Base-by-base conservation (phyloP, 2,797 vertebrate species). In the Danio aesculapii region DNA sequence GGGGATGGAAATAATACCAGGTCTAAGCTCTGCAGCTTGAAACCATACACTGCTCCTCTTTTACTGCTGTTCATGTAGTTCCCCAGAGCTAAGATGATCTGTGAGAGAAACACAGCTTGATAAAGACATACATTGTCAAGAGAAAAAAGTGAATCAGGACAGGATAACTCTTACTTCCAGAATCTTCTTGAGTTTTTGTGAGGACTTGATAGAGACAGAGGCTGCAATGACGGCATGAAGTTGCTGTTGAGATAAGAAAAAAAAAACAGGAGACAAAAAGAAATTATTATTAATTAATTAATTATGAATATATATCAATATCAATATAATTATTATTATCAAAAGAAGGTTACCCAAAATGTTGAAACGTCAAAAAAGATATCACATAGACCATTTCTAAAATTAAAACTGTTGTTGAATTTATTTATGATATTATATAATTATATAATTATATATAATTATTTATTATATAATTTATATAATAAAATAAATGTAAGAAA, bases 51-150 rank as follows among this genome's bases (percentile, higher is more conserved):
- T 0, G 98, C 98, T 88, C 98, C 98, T 87, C 98, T 92, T 83
- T 98, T 99, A 90, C 98, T 98, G 94, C 98, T 99, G 91, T 99
- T 99, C 98, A 99, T 99, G 90, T 99, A 99, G 93, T 99, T 99
- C 58, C 98, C 98, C 3, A 99, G 96, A 0, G 98, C 98, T 92
- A 99, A 88, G 84, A 99, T 98, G 82, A 99, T 99, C 98, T 99
- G 89, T 47, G 76, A 81, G 11, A n/a, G 52, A 30, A 49, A 82
- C 21, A 76, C 16, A 53, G 41, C 58, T 83, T 4, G 53, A 8
- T 30, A 59, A 77, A 50, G 19, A 57, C 62, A 58, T 8, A 0
- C 17, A 16, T 6, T n/a, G 8, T 12, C 19, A 21, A 10, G 46
- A 59, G 8, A 13, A 47, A 66, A 8, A 10, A 47, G 49, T 50